Base-by-base conservation (phyloP, 2,888 invertebrate genomes). In the Icerya purchasi region DNA sequence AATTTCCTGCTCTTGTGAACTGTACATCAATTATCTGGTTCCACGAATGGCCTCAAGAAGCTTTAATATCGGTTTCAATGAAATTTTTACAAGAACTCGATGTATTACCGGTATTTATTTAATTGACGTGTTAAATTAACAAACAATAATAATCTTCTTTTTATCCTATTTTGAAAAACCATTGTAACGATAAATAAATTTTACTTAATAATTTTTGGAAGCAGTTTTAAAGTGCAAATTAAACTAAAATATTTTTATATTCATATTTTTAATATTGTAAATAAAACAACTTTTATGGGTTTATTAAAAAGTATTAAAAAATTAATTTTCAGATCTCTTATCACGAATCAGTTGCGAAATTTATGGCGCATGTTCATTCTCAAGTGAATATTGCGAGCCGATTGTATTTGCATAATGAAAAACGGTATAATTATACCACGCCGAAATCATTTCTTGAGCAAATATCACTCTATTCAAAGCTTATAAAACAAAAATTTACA, bases 41-140 rank as follows among this genome's bases (percentile, higher is more conserved):
- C 73, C 94, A 96, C 70, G 94, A 94, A 72, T 96, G 96, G 96
- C 94, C 96, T 2, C 90, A 93, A 74, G 93, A 94, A 72, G 96
- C 96, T 59, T 76, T 96, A 61, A 84, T 93, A 62, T 93, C 93
- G 5, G 96, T 96, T 10, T 86, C 93, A 21, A 80, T 85, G 73
- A 80, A 85, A 66, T 96, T 94, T 72, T 74, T 96, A 62, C 81
- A 83, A 68, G 86, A 87, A 66, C 74, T 89, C 8, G 78, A 82
- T 64, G 84, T 83, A 59, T 74, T 93, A 53, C 86, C 87, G 22
- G 87, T 86, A 73, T 77, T n/a, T n/a, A n/a, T n/a, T n/a, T n/a
- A n/a, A n/a, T n/a, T n/a, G n/a, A n/a, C n/a, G n/a, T n/a, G n/a
- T n/a, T n/a, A n/a, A n/a, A n/a, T n/a, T n/a, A n/a, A n/a, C n/a